Percentiles rank a stretch among this genome's conserved stretches.
phyloP scores from a whole-genome alignment of 2,888 invertebrate species.

The Celastrina argiolus region DNA sequence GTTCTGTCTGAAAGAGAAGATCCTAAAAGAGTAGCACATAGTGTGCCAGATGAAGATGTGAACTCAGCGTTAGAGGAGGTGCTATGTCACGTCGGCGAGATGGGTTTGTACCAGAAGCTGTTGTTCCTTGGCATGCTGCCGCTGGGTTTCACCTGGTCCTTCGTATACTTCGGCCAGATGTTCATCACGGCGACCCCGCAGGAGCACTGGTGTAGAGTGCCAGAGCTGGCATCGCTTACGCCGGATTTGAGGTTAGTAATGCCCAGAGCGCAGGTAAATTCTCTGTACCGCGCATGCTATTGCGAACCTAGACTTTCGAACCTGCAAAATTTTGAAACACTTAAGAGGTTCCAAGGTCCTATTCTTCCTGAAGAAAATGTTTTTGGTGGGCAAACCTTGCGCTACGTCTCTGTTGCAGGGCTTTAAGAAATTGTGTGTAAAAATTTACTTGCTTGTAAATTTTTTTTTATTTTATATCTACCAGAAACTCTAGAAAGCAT shows the following conservation, averaged over 20 bases:
- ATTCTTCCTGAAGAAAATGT: no score
- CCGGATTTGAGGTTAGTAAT: constrained; percentile 55
- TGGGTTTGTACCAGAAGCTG: constrained; percentile 42
- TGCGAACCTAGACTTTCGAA: no score
- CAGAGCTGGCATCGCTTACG: constrained; percentile 49
- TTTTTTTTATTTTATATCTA: no score
- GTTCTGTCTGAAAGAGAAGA: background rate
- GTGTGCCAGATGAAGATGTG: constrained; percentile 21
- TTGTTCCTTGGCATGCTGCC: constrained; percentile 46
- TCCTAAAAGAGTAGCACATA: background rate
- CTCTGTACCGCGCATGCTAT: no score
- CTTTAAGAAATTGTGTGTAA: no score
- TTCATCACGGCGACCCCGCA: constrained; percentile 58
- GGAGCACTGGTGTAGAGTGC: constrained; percentile 56
- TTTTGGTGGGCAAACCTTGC: no score
- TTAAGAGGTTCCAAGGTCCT: no score
- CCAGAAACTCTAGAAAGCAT: no score
- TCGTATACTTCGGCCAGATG: constrained; percentile 63
- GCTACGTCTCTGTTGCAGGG: no score
- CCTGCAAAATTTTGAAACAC: no score
- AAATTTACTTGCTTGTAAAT: no score
- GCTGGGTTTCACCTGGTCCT: constrained; percentile 58
- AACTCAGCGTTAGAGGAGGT: constrained; percentile 37
- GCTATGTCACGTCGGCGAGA: constrained; percentile 41
- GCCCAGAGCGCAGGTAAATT: no score